phyloP scores from a whole-genome alignment of 2,888 invertebrate genomes.

The Thysanoteuthis rhombus region DNA sequence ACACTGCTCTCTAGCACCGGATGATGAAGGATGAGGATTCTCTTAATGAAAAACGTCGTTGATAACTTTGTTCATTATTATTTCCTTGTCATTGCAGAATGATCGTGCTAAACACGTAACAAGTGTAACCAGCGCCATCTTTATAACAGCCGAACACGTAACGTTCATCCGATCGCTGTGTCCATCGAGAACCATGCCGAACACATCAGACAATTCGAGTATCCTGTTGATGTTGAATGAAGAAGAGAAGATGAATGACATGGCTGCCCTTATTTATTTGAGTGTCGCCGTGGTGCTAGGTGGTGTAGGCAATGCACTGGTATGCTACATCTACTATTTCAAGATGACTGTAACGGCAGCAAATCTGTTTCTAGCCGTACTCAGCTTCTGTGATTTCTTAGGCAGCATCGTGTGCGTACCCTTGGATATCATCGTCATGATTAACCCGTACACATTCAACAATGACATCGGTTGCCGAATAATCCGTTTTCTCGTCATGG shows the following conservation, averaged over 20 bases:
- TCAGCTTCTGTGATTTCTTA: slow-evolving; percentile 12
- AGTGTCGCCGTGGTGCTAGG: background rate
- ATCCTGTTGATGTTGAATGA: background rate
- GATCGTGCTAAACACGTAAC: too few relatives aligned
- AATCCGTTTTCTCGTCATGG: slow-evolving; percentile 14
- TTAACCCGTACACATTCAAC: background rate
- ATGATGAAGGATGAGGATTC: too few relatives aligned
- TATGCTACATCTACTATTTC: slow-evolving; percentile 14
- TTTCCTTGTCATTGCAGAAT: background rate
- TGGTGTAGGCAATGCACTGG: background rate
- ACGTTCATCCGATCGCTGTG: background rate
- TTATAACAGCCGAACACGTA: background rate
- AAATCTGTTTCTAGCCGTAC: background rate
- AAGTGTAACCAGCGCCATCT: background rate
- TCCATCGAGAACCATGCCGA: background rate
- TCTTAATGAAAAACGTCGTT: too few relatives aligned
- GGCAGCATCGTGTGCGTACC: background rate
- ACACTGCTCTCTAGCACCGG: too few relatives aligned
- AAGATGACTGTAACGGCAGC: background rate
- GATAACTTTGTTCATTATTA: too few relatives aligned
- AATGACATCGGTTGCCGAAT: background rate
- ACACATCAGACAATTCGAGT: background rate
- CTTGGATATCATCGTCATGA: background rate
- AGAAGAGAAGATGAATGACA: background rate
- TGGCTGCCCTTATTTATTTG: background rate